These are phyloP conservation scores for Monochamus alternatus DNA, from an alignment of 2,888 invertebrate species.

Conservation along the genomic window DNA sequence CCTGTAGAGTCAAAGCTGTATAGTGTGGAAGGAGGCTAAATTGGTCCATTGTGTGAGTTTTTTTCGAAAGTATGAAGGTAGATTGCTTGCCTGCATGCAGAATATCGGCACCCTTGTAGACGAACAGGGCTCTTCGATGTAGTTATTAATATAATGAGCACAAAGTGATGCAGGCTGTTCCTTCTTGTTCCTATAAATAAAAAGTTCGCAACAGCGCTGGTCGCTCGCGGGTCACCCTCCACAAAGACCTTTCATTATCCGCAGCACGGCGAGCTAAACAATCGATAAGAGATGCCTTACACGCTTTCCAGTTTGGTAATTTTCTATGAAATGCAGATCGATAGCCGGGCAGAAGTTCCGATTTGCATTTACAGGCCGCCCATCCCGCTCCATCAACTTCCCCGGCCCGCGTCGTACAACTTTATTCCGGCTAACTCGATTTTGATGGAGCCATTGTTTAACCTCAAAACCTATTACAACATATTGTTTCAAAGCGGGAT, in stretches of 20 bases:
- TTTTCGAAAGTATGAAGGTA: too few species aligned
- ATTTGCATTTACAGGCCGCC: slow-evolving; percentile 28
- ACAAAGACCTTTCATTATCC: background rate
- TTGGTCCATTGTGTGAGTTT: too few species aligned
- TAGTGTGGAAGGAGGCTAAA: too few species aligned
- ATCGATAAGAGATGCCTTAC: slow-evolving; percentile 12
- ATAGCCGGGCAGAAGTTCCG: slow-evolving; percentile 17
- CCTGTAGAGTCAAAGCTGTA: too few species aligned
- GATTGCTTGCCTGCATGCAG: too few species aligned
- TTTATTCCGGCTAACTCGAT: slow-evolving; percentile 28
- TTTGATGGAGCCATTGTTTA: slow-evolving; percentile 31
- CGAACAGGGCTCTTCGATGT: too few species aligned
- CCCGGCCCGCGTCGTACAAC: background rate
- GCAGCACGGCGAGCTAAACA: slow-evolving; percentile 5
- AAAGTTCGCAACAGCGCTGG: too few species aligned
- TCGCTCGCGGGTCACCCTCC: background rate
- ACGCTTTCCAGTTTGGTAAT: slow-evolving; percentile 16
- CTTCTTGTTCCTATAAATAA: too few species aligned
- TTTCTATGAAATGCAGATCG: slow-evolving; percentile 31
- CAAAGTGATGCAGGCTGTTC: too few species aligned
- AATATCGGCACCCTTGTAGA: too few species aligned
- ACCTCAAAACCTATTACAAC: slow-evolving; percentile 32
- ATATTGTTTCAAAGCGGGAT: slow-evolving; percentile 26
- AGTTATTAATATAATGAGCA: too few species aligned
- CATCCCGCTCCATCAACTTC: slow-evolving; percentile 21